These are phyloP conservation scores for Styela clava DNA, from an alignment of 23 tunicate genomes.

Conservation along the genomic window DNA sequence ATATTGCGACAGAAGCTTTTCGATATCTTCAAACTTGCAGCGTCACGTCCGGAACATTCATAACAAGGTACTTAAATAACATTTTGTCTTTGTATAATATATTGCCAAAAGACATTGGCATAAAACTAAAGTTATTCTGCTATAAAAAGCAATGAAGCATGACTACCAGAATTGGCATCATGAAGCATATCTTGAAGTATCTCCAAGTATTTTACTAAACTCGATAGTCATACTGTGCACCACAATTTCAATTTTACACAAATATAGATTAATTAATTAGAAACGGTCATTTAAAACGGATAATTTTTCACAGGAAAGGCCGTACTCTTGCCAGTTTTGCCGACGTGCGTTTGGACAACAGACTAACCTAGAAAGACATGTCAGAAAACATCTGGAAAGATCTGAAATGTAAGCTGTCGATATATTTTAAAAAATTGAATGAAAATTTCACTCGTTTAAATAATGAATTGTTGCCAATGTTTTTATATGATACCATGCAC, in stretches of 20 bases:
- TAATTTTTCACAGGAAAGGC: slow-evolving; percentile 95
- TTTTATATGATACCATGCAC: too few species aligned
- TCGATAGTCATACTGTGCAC: too few species aligned
- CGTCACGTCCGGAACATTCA: slow-evolving; percentile 97
- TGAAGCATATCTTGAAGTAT: too few species aligned
- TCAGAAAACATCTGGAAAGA: slow-evolving; percentile 70
- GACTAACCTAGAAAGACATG: slow-evolving; percentile 90
- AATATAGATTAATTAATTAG: too few species aligned
- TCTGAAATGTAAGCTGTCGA: slow-evolving; percentile 8
- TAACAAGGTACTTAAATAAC: slow-evolving; percentile 64
- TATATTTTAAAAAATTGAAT: too few species aligned
- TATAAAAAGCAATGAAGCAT: too few species aligned
- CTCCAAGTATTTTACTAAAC: too few species aligned
- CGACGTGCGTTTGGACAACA: slow-evolving; percentile 96
- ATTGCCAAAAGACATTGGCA: neutral
- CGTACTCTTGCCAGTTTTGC: slow-evolving; percentile 84
- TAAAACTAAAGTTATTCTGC: slow-evolving; percentile 2
- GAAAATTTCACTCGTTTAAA: too few species aligned
- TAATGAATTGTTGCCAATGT: too few species aligned
- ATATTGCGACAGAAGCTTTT: slow-evolving; percentile 92
- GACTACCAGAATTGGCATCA: too few species aligned
- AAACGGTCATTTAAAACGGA: too few species aligned
- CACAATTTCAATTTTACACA: too few species aligned
- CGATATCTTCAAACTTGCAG: slow-evolving; percentile 94
- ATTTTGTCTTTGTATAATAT: neutral